phyloP scores from a whole-genome alignment of 1,140 invertebrate species.

The Lineus longissimus region DNA sequence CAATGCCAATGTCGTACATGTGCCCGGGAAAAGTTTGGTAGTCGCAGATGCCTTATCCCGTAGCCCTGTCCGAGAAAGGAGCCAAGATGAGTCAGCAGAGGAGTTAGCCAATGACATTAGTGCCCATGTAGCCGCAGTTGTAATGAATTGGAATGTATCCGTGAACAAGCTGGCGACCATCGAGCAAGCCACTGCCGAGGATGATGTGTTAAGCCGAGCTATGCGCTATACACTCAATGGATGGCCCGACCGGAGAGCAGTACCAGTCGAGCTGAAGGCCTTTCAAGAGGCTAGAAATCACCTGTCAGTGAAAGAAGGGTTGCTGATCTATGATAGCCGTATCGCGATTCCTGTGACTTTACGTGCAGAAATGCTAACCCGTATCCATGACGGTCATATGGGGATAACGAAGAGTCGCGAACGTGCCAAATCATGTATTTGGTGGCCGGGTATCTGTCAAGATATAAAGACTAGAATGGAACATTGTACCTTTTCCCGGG shows the following conservation, averaged over 20 bases:
- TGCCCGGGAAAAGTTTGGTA: constrained; percentile 8
- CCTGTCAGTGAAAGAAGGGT: not conserved
- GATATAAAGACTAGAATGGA: not conserved
- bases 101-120: not conserved
- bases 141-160: not conserved
- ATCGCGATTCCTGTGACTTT: constrained; percentile 30
- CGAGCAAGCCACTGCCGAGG: not conserved
- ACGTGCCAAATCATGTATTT: constrained; percentile 8
- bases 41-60: constrained; percentile 15
- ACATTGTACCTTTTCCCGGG: not conserved
- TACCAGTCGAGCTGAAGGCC: not conserved
- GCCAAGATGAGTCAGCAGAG: not conserved
- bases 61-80: not conserved
- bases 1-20: not conserved
- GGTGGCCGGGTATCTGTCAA: not conserved
- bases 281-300: not conserved
- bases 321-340: constrained; percentile 25
- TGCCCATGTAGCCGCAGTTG: not conserved
- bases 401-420: constrained; percentile 28
- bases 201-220: not conserved
- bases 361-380: constrained; percentile 32
- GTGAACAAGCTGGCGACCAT: not conserved
- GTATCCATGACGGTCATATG: constrained; percentile 37
- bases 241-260: not conserved
- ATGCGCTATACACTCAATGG: not conserved